These are phyloP conservation scores for Pristis pectinata DNA, from an alignment of 2,797 vertebrate genomes.

Conservation along the genomic window DNA sequence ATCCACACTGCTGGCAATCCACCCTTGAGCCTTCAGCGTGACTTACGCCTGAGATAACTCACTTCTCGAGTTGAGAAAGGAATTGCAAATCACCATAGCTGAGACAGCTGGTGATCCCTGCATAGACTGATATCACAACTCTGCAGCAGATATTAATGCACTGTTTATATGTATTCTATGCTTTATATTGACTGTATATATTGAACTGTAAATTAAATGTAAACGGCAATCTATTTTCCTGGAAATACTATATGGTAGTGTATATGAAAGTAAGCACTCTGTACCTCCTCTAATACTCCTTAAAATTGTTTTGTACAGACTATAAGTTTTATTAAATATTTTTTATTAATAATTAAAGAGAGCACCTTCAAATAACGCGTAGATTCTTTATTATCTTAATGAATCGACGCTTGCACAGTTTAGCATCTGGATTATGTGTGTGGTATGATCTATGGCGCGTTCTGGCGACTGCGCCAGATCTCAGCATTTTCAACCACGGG, in stretches of 20 bases:
- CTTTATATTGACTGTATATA: conserved; percentile 77
- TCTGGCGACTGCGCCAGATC: neutral
- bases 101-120: neutral
- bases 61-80: neutral
- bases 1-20: neutral
- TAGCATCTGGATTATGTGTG: neutral
- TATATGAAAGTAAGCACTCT: conserved; percentile 67
- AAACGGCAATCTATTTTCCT: conserved; percentile 70
- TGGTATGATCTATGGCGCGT: neutral
- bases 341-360: conserved; percentile 55
- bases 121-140: neutral
- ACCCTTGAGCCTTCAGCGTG: neutral
- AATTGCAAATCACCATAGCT: neutral
- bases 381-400: neutral
- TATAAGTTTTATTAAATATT: conserved; percentile 70
- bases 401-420: neutral
- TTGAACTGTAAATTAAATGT: conserved; percentile 75
- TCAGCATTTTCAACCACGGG: neutral
- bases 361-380: conserved; percentile 27
- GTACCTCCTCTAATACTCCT: conserved; percentile 58
- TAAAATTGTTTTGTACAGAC: conserved; percentile 69
- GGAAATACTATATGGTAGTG: conserved; percentile 66
- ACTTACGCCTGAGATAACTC: neutral
- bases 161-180: conserved; percentile 66
- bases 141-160: conserved; percentile 54